Evolutionary conservation across 2,797 vertebrate species (phyloP).

Genomic region (Setipinna tenuifilis): DNA sequence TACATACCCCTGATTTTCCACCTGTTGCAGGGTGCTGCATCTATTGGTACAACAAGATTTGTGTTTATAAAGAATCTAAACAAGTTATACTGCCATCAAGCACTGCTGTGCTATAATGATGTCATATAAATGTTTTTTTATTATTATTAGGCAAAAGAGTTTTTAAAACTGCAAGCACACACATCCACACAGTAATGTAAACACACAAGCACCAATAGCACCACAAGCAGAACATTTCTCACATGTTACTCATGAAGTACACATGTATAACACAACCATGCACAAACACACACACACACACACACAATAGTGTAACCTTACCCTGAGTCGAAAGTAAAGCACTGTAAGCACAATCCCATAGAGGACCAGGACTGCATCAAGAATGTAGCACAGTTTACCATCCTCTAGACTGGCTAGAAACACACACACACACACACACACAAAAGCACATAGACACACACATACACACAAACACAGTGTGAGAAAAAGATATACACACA

Average conservation of each 20-base stretch:
- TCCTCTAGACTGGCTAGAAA: constrained; percentile 45
- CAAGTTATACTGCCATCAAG: too few relatives aligned
- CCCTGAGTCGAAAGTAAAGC: constrained; percentile 87
- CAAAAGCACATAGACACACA: constrained; percentile 55
- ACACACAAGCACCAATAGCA: not conserved
- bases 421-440: not conserved
- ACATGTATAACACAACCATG: not conserved
- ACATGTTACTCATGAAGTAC: not conserved
- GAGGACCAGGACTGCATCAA: constrained; percentile 85
- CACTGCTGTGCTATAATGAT: too few relatives aligned
- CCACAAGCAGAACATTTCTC: not conserved
- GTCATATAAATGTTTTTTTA: too few relatives aligned
- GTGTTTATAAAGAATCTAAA: not conserved
- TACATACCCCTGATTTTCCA: not conserved
- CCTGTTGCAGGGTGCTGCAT: not conserved
- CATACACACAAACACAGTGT: not conserved
- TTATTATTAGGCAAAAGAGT: too few relatives aligned
- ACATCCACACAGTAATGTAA: not conserved
- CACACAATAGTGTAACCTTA: constrained; percentile 52
- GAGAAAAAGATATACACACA: too few relatives aligned
- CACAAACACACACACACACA: constrained; percentile 12
- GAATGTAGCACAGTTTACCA: constrained; percentile 77
- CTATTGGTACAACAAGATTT: not conserved
- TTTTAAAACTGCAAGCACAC: not conserved
- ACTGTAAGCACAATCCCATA: constrained; percentile 83